These are phyloP conservation scores for Blastobasis adustella DNA, from an alignment of 2,888 invertebrate genomes.

Conservation along the genomic window DNA sequence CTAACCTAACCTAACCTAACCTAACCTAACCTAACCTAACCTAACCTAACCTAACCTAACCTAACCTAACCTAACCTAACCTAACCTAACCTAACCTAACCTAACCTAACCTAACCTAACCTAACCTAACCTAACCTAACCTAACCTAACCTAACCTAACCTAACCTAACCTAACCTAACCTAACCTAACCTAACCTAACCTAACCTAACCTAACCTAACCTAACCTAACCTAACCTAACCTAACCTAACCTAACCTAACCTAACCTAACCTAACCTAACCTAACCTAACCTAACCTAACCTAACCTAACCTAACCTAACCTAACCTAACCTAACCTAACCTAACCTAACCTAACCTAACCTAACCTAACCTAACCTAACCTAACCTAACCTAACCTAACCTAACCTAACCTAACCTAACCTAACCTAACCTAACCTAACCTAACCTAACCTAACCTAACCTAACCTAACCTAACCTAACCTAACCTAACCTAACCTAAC, in stretches of 20 bases:
- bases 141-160: conserved; percentile 10
- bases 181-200: conserved; percentile 12
- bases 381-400: conserved; percentile 19
- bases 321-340: conserved; percentile 14
- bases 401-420: conserved; percentile 19
- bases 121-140: conserved; percentile 12
- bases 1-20: conserved; percentile 8
- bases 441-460: conserved; percentile 17
- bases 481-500: conserved; percentile 13
- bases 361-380: conserved; percentile 13
- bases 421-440: conserved; percentile 18
- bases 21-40: conserved; percentile 3
- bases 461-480: conserved; percentile 10
- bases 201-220: conserved; percentile 12
- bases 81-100: conserved; percentile 9
- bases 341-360: conserved; percentile 14
- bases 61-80: conserved; percentile 9
- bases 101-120: conserved; percentile 10
- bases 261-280: conserved; percentile 11
- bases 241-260: conserved; percentile 12
- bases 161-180: conserved; percentile 10
- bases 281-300: conserved; percentile 10
- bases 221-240: conserved; percentile 13
- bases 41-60: conserved; percentile 9
- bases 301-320: conserved; percentile 13